Conservation (phyloP, 2,888 invertebrate species). For the Conus canariensis region DNA sequence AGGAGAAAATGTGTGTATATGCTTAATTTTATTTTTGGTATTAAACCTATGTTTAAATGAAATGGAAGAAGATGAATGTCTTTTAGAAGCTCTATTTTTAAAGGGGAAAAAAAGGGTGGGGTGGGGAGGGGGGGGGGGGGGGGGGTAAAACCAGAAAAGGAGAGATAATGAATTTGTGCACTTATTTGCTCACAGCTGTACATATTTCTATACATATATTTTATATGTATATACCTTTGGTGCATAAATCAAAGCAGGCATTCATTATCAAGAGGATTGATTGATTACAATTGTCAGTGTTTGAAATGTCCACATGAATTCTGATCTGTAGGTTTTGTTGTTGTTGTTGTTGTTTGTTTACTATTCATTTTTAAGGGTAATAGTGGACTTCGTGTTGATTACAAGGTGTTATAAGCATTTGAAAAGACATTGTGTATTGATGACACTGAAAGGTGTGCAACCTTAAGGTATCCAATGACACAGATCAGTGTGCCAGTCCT, state of each 20-base stretch:
- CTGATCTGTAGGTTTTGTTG: not conserved
- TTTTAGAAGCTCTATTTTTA: not conserved
- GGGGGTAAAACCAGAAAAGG: not conserved
- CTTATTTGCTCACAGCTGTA: constrained; percentile 40
- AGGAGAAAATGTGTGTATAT: not conserved
- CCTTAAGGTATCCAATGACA: too few species aligned
- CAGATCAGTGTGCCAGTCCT: too few species aligned
- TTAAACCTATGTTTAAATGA: not conserved
- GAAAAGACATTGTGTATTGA: too few species aligned
- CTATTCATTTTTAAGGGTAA: not conserved
- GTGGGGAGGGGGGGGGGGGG: not conserved
- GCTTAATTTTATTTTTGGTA: not conserved
- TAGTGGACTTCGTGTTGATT: not conserved
- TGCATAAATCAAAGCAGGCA: constrained; percentile 40
- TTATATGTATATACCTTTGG: constrained; percentile 39
- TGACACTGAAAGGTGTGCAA: too few species aligned
- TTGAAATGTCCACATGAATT: not conserved
- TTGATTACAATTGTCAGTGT: not conserved
- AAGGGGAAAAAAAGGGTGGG: not conserved
- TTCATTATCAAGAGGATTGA: not conserved
- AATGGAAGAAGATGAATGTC: not conserved
- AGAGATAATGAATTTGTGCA: constrained; percentile 15
- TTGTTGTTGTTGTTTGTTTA: not conserved
- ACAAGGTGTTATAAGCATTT: not conserved
- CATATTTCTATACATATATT: constrained; percentile 33